Conservation (phyloP, 2,113 vertebrate species). For the Lagopus leucura region DNA sequence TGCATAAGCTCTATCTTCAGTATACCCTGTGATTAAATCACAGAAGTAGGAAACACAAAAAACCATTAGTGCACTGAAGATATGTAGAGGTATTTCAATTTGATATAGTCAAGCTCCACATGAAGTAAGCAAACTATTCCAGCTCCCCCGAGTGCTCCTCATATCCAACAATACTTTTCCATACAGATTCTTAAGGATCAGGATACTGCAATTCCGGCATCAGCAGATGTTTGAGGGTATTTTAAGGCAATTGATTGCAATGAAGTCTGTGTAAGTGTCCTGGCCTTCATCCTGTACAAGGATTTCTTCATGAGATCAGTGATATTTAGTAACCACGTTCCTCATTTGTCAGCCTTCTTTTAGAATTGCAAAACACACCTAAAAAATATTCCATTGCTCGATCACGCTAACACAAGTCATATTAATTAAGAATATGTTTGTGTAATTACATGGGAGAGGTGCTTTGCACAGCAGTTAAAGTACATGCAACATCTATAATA, state of each 20-base stretch:
- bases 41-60: background rate
- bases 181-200: background rate
- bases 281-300: constrained; percentile 16
- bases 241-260: background rate
- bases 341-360: constrained; percentile 25
- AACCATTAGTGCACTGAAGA: background rate
- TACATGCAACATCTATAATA: constrained; percentile 68
- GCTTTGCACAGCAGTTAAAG: constrained; percentile 61
- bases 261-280: background rate
- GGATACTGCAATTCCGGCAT: background rate
- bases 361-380: constrained; percentile 60
- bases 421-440: constrained; percentile 68
- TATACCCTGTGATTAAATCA: background rate
- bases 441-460: constrained; percentile 74
- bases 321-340: constrained; percentile 28
- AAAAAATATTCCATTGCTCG: constrained; percentile 54
- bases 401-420: constrained; percentile 65
- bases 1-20: background rate
- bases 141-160: background rate
- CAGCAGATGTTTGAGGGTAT: background rate
- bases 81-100: background rate
- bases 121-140: constrained; percentile 21
- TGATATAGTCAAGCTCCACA: background rate
- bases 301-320: background rate
- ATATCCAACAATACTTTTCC: background rate